Percentiles rank a stretch among this genome's conserved stretches.
Evolutionary conservation across 53 echinoderm and acorn worm genomes (phyloP).

Genomic region (Luidia sarsii): DNA sequence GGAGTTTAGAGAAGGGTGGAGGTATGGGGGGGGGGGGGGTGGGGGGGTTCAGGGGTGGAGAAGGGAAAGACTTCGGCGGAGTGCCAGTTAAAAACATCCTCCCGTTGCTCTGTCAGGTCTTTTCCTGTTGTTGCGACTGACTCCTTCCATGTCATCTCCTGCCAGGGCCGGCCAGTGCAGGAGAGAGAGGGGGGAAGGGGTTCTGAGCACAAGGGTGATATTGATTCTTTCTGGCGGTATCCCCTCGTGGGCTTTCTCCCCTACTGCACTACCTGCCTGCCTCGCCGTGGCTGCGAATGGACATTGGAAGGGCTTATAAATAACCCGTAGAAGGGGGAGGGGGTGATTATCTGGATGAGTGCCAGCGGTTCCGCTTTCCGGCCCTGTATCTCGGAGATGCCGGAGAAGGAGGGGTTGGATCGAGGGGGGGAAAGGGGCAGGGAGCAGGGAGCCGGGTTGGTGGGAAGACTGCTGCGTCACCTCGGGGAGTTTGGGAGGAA

Average conservation of each 20-base stretch:
- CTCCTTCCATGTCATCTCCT: background rate
- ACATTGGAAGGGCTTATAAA: background rate
- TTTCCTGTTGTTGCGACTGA: constrained; percentile 34
- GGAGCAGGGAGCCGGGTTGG: too few species aligned
- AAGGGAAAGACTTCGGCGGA: background rate
- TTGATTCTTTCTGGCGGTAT: constrained; percentile 7
- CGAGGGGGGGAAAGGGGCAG: too few species aligned
- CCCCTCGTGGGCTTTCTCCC: constrained; percentile 22
- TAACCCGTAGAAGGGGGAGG: constrained; percentile 28
- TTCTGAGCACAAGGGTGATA: background rate
- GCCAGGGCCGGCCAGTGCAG: background rate
- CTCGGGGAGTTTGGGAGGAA: too few species aligned
- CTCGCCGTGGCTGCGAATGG: background rate
- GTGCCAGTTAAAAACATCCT: constrained; percentile 42
- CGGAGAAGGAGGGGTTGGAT: constrained; percentile 11
- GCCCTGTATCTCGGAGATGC: constrained; percentile 11
- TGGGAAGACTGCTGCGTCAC: too few species aligned
- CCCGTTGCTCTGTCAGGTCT: background rate
- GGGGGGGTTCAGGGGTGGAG: too few species aligned
- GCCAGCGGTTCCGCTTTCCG: constrained; percentile 46
- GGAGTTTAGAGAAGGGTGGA: too few species aligned
- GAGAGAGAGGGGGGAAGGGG: too few species aligned
- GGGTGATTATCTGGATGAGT: constrained; percentile 30
- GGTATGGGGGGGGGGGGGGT: too few species aligned
- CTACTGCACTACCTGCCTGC: too few species aligned